Conservation (phyloP, 2,888 invertebrate species). For the Chrysodeixis includens region DNA sequence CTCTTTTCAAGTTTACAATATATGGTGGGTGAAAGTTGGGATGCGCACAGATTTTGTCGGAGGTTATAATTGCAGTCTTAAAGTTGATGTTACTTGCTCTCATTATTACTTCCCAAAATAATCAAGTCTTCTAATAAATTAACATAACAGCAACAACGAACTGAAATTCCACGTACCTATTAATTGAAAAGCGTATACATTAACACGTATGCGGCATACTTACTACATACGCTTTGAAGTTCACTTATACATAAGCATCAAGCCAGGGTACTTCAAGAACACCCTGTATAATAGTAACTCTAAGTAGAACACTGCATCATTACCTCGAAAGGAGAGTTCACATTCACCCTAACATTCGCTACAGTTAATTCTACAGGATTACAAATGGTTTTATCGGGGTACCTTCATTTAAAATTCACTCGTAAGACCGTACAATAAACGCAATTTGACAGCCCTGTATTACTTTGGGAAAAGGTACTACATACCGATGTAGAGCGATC, state of each 20-base stretch:
- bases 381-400: constrained; percentile 32
- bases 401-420: constrained; percentile 29
- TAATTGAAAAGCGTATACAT: constrained; percentile 21
- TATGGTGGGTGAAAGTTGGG: too few species aligned
- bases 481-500: neutral
- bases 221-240: constrained; percentile 34
- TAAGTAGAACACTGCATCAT: constrained; percentile 39
- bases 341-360: constrained; percentile 44
- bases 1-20: too few species aligned
- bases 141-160: neutral
- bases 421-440: constrained; percentile 17
- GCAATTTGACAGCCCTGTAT: constrained; percentile 18
- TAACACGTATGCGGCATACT: constrained; percentile 20
- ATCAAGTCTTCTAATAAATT: too few species aligned
- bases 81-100: too few species aligned
- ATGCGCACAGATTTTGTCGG: too few species aligned
- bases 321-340: constrained; percentile 35
- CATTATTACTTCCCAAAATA: too few species aligned
- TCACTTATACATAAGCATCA: constrained; percentile 51
- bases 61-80: too few species aligned
- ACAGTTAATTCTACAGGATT: constrained; percentile 30
- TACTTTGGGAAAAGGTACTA: constrained; percentile 3
- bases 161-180: constrained; percentile 16
- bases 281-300: constrained; percentile 47
- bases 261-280: constrained; percentile 46